These are phyloP conservation scores for Ophioninae sp. DNA, from an alignment of 2,888 invertebrate species.

Conservation along the genomic window DNA sequence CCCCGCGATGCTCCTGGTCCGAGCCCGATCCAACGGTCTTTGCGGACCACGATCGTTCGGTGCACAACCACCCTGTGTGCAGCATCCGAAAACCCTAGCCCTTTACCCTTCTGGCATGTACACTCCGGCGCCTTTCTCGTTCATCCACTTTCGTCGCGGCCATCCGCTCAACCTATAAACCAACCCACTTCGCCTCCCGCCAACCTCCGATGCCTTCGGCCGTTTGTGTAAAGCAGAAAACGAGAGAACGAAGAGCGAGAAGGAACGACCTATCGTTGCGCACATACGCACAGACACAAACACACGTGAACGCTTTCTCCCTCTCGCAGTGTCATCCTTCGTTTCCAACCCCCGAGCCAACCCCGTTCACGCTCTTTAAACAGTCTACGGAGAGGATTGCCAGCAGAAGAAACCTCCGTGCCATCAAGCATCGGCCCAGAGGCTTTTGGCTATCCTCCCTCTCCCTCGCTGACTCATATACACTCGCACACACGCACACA, in stretches of 20 bases:
- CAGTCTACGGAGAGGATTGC: constrained; percentile 62
- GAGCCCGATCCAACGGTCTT: constrained; percentile 60
- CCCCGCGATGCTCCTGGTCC: constrained; percentile 55
- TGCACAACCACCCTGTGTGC: constrained; percentile 11
- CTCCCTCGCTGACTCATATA: background rate
- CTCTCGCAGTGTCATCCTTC: constrained; percentile 35
- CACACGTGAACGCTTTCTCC: background rate
- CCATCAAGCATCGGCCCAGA: constrained; percentile 48
- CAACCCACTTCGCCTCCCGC: constrained; percentile 27
- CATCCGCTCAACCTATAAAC: constrained; percentile 56
- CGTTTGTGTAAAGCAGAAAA: constrained; percentile 37
- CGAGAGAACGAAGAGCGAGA: constrained; percentile 19
- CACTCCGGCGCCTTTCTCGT: constrained; percentile 50
- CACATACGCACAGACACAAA: background rate
- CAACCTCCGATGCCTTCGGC: constrained; percentile 36
- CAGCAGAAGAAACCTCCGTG: constrained; percentile 39
- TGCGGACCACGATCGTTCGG: constrained; percentile 35
- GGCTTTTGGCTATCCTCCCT: constrained; percentile 21
- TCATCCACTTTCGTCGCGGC: constrained; percentile 54
- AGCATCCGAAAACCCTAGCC: constrained; percentile 1
- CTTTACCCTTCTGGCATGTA: constrained; percentile 24
- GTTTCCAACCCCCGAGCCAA: background rate
- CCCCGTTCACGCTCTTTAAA: constrained; percentile 71
- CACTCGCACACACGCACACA: background rate
- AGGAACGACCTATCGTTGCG: constrained; percentile 26